A percentile compares a stretch with the other conserved stretches of the same genome.
Evolutionary conservation across 2,797 vertebrate genomes (phyloP).

Genomic region (Acanthis flammea): DNA sequence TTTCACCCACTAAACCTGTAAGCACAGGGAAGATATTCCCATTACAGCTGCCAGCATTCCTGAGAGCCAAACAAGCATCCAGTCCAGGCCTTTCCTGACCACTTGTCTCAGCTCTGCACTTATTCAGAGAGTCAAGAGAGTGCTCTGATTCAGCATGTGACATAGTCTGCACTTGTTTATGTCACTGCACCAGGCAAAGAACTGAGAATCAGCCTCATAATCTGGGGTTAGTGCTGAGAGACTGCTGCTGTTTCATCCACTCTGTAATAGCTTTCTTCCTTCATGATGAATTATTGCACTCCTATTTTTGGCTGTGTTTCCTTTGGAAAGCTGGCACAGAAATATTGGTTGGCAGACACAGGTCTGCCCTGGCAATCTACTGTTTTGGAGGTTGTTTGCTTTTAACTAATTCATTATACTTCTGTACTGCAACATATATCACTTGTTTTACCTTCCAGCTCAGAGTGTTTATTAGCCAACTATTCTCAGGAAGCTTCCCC

Average conservation of each 20-base stretch:
- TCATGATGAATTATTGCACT: constrained; percentile 4
- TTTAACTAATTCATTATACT: constrained; percentile 51
- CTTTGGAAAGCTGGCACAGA: constrained; percentile 13
- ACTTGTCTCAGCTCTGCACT: background rate
- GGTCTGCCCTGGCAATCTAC: constrained; percentile 16
- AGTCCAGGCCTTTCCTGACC: background rate
- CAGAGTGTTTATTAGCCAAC: constrained; percentile 3
- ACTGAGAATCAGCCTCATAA: background rate
- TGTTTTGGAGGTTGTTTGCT: constrained; percentile 24
- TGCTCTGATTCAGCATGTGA: background rate
- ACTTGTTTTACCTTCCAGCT: constrained; percentile 41
- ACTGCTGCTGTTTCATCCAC: background rate
- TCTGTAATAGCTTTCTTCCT: background rate
- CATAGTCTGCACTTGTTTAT: background rate
- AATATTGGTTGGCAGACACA: constrained; percentile 30
- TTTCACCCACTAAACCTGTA: background rate
- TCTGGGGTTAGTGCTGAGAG: background rate
- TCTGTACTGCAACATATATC: background rate
- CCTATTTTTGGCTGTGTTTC: constrained; percentile 20
- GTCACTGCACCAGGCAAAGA: background rate
- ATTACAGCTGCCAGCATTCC: background rate
- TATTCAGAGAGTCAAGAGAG: background rate
- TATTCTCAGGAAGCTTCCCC: constrained; percentile 8
- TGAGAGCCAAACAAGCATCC: background rate
- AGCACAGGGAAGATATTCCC: background rate